Evolutionary conservation across 1,140 invertebrate species (phyloP).

Genomic region (Drosophila gunungcola): DNA sequence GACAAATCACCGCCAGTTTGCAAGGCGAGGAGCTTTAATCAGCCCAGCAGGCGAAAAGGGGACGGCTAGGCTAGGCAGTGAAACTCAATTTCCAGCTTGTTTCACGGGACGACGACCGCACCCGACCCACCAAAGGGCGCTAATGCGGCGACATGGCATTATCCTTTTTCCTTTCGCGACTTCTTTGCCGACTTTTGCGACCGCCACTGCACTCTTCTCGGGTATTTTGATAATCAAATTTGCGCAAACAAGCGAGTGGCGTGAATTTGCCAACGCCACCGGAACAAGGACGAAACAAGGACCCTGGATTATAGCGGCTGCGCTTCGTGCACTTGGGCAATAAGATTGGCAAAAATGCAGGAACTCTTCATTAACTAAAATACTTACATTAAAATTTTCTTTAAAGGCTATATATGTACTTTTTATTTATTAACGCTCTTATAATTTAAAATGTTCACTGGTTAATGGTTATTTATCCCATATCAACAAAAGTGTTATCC

Average conservation of each 20-base stretch:
- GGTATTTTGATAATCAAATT: constrained; percentile 81
- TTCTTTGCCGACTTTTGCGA: background rate
- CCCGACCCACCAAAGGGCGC: constrained; percentile 31
- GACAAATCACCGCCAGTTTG: constrained; percentile 73
- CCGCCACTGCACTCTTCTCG: constrained; percentile 21
- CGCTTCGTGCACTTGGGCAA: constrained; percentile 46
- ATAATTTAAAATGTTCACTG: no score
- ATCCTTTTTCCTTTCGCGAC: constrained; percentile 39
- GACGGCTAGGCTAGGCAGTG: constrained; percentile 15
- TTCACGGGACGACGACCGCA: constrained; percentile 52
- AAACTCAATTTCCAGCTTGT: constrained; percentile 70
- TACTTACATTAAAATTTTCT: background rate
- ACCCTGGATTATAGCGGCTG: constrained; percentile 33
- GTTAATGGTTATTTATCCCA: no score
- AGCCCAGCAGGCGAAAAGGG: constrained; percentile 5
- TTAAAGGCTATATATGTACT: no score
- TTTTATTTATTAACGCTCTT: no score
- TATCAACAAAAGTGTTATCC: no score
- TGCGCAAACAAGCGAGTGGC: constrained; percentile 70
- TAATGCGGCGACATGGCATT: constrained; percentile 75
- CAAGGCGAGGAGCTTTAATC: constrained; percentile 61
- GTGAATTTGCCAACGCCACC: constrained; percentile 51
- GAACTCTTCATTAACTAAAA: background rate
- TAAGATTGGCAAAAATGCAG: constrained; percentile 33
- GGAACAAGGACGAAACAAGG: constrained; percentile 23